Percentiles rank a stretch among this genome's conserved stretches.
These are phyloP conservation scores for Pseudomyrmex pallidus DNA, from an alignment of 1,140 invertebrate species.

Conservation along the genomic window DNA sequence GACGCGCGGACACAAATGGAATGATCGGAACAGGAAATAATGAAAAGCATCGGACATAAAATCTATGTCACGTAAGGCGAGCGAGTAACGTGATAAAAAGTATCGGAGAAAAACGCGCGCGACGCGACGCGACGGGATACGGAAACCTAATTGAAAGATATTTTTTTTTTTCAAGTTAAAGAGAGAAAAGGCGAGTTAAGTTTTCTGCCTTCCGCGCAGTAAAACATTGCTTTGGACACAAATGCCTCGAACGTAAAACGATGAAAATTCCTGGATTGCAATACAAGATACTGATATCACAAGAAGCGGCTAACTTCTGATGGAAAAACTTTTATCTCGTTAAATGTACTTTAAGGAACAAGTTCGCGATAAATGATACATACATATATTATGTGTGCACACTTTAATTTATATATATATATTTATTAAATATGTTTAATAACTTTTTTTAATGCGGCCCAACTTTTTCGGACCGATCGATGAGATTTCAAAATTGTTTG, in stretches of 20 bases:
- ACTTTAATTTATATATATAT: too few species aligned
- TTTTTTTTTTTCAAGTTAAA: slow-evolving; percentile 6
- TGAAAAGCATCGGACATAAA: slow-evolving; percentile 49
- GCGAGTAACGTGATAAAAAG: slow-evolving; percentile 45
- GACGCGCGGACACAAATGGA: slow-evolving; percentile 41
- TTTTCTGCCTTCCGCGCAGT: not conserved
- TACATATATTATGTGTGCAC: too few species aligned
- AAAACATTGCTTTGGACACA: not conserved
- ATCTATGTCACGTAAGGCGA: slow-evolving; percentile 37
- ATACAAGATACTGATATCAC: not conserved
- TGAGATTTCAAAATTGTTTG: too few species aligned
- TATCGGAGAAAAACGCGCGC: slow-evolving; percentile 15
- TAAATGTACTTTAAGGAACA: not conserved
- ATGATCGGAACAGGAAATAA: slow-evolving; percentile 54
- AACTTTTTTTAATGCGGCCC: too few species aligned
- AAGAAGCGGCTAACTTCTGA: slow-evolving; percentile 55
- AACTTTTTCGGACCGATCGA: too few species aligned
- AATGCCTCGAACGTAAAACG: not conserved
- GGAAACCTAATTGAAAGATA: slow-evolving; percentile 39
- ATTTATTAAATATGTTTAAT: too few species aligned
- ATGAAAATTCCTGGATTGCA: not conserved
- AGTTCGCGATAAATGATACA: not conserved
- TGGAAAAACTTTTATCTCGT: slow-evolving; percentile 44
- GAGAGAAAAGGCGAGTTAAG: not conserved
- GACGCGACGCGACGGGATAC: not conserved